Evolutionary conservation across 2,113 vertebrate species (phyloP).

Genomic region (Sapajus apella): DNA sequence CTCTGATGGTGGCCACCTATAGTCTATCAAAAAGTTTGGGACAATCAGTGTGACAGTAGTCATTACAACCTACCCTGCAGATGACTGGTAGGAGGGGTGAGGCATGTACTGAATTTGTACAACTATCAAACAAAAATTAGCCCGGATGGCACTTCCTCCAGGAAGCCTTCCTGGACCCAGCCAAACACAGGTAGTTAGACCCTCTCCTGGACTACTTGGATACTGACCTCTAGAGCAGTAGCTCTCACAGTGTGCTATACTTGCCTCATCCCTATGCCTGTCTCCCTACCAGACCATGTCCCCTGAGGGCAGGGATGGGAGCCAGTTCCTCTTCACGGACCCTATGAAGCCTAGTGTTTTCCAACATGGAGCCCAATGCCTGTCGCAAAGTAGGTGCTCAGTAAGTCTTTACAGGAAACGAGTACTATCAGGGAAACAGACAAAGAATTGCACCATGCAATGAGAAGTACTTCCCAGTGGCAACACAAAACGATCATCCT

Average conservation of each 20-base stretch:
- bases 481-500: background rate
- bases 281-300: background rate
- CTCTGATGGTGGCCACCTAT: background rate
- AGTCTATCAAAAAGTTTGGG: background rate
- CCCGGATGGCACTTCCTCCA: background rate
- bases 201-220: background rate
- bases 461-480: background rate
- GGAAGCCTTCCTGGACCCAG: background rate
- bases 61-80: background rate
- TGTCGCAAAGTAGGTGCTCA: background rate
- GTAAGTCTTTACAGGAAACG: background rate
- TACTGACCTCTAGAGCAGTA: background rate
- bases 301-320: background rate
- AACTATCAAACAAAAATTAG: background rate
- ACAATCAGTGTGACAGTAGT: background rate
- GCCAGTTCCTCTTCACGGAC: background rate
- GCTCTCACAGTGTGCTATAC: rapidly evolving
- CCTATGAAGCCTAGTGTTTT: no score
- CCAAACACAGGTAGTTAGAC: background rate
- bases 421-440: background rate
- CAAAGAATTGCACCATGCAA: background rate
- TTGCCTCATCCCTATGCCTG: rapidly evolving
- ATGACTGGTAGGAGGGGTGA: background rate
- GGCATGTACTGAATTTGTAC: background rate
- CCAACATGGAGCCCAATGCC: background rate